phyloP scores from a whole-genome alignment of 1,140 invertebrate species.

The Drosophila quadrilineata region DNA sequence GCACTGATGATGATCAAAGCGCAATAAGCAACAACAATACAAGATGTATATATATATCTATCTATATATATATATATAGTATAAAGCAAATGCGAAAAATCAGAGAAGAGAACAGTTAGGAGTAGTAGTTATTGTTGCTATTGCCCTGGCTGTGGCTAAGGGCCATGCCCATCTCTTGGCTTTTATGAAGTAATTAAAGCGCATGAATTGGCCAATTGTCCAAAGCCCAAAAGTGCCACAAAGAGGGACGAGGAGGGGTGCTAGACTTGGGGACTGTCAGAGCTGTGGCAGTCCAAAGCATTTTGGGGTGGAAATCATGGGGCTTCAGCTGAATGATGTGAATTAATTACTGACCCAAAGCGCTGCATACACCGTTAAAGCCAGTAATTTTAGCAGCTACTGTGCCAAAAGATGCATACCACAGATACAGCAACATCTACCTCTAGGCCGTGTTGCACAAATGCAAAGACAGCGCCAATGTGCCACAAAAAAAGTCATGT shows the following conservation, averaged over 20 bases:
- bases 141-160: conserved; percentile 19
- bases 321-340: conserved; percentile 61
- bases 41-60: no score
- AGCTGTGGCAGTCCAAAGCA: conserved; percentile 27
- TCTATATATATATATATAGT: conserved; percentile 11
- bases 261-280: no score
- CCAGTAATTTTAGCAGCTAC: conserved; percentile 47
- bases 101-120: conserved; percentile 45
- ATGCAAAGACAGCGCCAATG: not conserved
- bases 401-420: conserved; percentile 56
- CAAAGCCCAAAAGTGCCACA: conserved; percentile 34
- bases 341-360: conserved; percentile 78
- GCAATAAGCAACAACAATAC: conserved; percentile 27
- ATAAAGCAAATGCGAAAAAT: conserved; percentile 50
- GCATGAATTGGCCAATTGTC: conserved; percentile 75
- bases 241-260: no score
- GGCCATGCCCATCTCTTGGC: conserved; percentile 43
- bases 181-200: conserved; percentile 78
- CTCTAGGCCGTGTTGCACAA: not conserved
- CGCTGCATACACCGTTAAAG: conserved; percentile 62
- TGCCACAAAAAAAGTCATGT: no score
- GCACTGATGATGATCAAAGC: conserved; percentile 26
- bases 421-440: conserved; percentile 9
- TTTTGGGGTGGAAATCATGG: conserved; percentile 20
- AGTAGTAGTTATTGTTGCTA: conserved; percentile 14